Conservation (phyloP, 2,113 vertebrate genomes). For the Oxyruncus cristatus region DNA sequence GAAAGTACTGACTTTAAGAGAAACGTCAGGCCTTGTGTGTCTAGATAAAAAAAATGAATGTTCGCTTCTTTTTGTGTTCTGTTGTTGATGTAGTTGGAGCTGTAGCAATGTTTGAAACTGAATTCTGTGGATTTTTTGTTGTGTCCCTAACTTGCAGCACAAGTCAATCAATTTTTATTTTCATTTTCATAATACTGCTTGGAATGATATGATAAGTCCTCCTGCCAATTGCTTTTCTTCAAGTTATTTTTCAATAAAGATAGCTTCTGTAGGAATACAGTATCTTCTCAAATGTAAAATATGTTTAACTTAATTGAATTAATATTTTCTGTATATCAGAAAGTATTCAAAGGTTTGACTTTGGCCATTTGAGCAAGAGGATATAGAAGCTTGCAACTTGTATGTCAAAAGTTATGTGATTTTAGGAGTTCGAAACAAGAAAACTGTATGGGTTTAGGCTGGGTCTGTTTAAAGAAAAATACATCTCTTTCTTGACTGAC, state of each 20-base stretch:
- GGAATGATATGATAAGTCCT: not conserved
- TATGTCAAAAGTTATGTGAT: not conserved
- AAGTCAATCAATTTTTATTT: not conserved
- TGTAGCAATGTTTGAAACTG: not conserved
- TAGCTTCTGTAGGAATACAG: not conserved
- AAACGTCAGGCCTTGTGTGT: not conserved
- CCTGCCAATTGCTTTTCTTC: not conserved
- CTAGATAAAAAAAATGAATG: not conserved
- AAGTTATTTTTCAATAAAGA: not conserved
- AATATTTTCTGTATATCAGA: not conserved
- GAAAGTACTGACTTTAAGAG: not conserved
- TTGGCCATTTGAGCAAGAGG: not conserved
- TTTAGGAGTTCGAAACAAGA: not conserved
- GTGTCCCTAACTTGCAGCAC: not conserved
- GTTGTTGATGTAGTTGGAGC: not conserved
- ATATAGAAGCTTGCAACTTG: not conserved
- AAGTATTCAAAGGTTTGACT: not conserved
- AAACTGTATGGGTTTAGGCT: not conserved
- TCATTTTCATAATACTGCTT: not conserved
- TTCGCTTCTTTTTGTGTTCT: not conserved
- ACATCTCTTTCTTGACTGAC: not conserved
- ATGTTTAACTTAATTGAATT: not conserved
- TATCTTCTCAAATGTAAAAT: not conserved
- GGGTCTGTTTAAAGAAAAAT: not conserved
- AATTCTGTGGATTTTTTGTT: not conserved